Conservation (phyloP, 2,888 invertebrate genomes). For the Heliconius hortense region DNA sequence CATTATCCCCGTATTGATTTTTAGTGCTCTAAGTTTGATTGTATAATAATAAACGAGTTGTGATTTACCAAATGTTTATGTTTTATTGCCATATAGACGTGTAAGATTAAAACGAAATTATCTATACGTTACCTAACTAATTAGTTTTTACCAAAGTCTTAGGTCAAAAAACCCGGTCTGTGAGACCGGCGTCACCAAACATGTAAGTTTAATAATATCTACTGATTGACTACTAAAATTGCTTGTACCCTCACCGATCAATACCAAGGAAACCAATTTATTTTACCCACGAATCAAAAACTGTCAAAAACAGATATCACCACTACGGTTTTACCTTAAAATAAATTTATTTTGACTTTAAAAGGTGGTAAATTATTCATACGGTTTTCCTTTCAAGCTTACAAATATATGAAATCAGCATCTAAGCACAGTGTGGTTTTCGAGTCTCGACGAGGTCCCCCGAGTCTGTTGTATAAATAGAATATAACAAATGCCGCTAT, state of each 20-base stretch:
- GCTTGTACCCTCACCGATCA: background rate
- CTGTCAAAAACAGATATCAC: background rate
- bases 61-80: too few species aligned
- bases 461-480: conserved; percentile 25
- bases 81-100: too few species aligned
- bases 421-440: conserved; percentile 19
- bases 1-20: too few species aligned
- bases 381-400: conserved; percentile 1
- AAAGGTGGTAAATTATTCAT: conserved; percentile 6
- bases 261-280: background rate
- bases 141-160: too few species aligned
- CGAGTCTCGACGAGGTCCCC: conserved; percentile 19
- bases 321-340: background rate
- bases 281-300: background rate
- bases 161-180: too few species aligned
- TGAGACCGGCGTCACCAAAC: too few species aligned
- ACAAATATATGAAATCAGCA: conserved; percentile 7
- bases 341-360: background rate
- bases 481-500: conserved; percentile 25
- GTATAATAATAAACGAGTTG: too few species aligned
- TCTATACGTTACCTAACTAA: too few species aligned
- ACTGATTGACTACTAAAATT: background rate
- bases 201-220: too few species aligned
- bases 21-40: too few species aligned
- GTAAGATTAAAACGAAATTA: too few species aligned